phyloP scores from a whole-genome alignment of 2,888 invertebrate species.

The Lithophane socia region DNA sequence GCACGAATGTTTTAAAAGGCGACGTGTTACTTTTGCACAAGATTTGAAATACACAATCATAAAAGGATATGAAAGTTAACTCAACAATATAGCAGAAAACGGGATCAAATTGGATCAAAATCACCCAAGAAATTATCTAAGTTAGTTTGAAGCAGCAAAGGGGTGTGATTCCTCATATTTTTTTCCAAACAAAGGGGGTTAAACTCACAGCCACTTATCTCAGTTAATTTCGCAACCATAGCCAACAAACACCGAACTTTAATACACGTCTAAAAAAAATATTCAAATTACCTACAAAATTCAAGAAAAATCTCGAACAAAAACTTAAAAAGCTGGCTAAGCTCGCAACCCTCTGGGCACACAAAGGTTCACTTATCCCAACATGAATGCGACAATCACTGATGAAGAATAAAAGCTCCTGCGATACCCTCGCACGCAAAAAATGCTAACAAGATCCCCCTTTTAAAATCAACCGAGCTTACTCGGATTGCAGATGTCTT shows the following conservation, averaged over 20 bases:
- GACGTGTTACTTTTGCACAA: background rate
- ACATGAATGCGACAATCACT: slow-evolving; percentile 74
- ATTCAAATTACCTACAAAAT: slow-evolving; percentile 8
- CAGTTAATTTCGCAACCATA: background rate
- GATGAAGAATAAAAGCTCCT: slow-evolving; percentile 69
- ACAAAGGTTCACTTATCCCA: slow-evolving; percentile 72
- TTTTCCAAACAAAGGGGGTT: background rate
- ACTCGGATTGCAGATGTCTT: slow-evolving; percentile 61
- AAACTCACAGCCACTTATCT: background rate
- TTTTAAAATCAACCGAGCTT: slow-evolving; percentile 58
- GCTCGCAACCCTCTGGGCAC: slow-evolving; percentile 51
- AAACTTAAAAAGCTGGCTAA: slow-evolving; percentile 3
- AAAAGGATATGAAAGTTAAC: no score
- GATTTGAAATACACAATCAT: background rate
- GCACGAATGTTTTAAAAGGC: background rate
- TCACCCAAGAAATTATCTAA: background rate
- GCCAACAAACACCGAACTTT: background rate
- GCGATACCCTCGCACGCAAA: slow-evolving; percentile 72
- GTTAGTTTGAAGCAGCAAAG: background rate
- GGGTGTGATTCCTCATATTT: background rate
- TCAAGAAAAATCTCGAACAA: slow-evolving; percentile 10
- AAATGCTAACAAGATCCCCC: slow-evolving; percentile 63
- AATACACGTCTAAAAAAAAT: background rate
- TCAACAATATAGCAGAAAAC: background rate
- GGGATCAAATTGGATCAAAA: background rate